phyloP scores from a whole-genome alignment of 2,113 vertebrate genomes.

The Aspidoscelis tigris region DNA sequence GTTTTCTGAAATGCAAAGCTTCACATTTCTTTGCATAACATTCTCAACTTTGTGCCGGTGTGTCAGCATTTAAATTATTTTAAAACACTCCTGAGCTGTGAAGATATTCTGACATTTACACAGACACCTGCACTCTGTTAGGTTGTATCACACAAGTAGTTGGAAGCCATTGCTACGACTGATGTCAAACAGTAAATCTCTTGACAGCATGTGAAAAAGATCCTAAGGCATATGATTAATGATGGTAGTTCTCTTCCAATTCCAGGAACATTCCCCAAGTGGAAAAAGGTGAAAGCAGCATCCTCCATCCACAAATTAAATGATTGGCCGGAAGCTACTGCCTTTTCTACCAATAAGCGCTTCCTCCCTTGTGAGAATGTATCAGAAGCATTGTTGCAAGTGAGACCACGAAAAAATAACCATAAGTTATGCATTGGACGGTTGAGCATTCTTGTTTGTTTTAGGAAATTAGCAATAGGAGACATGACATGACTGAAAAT shows the following conservation, averaged over 20 bases:
- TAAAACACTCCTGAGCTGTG: neutral
- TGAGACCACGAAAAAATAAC: neutral
- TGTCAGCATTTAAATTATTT: neutral
- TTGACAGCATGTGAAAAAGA: slow-evolving; percentile 38
- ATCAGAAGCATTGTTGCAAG: slow-evolving; percentile 30
- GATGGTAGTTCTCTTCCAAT: slow-evolving; percentile 40
- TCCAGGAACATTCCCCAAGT: slow-evolving; percentile 37
- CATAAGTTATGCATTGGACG: neutral
- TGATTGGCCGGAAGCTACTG: slow-evolving; percentile 5
- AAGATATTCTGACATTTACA: neutral
- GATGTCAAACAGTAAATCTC: slow-evolving; percentile 46
- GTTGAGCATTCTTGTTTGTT: neutral
- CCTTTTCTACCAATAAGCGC: slow-evolving; percentile 15
- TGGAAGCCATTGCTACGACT: slow-evolving; percentile 16
- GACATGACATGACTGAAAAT: neutral
- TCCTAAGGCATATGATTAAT: slow-evolving; percentile 49
- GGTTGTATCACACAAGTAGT: slow-evolving; percentile 26
- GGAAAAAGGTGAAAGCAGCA: slow-evolving; percentile 35
- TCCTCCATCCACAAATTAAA: slow-evolving; percentile 25
- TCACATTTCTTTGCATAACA: neutral
- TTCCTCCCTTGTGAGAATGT: slow-evolving; percentile 40
- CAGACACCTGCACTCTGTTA: slow-evolving; percentile 32
- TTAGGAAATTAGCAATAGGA: neutral
- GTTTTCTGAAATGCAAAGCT: neutral
- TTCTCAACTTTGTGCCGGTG: neutral